These are phyloP conservation scores for Rhynchopsitta pachyrhyncha DNA, from an alignment of 2,113 vertebrate species.

Conservation along the genomic window DNA sequence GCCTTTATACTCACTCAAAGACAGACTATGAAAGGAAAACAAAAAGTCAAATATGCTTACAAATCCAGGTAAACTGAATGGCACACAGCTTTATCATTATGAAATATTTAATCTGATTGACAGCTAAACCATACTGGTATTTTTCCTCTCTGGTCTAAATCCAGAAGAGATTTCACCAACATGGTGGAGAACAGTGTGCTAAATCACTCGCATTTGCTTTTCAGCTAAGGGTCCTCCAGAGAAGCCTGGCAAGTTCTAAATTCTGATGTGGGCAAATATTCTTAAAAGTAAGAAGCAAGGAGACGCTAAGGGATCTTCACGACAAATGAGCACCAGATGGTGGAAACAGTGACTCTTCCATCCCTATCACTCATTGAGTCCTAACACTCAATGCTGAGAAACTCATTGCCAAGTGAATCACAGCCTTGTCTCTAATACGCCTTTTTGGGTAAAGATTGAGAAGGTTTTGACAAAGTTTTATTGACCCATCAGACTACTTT, in stretches of 20 bases:
- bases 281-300: neutral
- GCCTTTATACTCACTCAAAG: neutral
- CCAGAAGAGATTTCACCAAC: neutral
- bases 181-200: neutral
- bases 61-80: neutral
- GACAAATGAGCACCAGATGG: neutral
- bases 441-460: neutral
- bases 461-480: slow-evolving; percentile 2
- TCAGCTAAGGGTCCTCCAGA: neutral
- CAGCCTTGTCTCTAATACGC: neutral
- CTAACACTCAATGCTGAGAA: neutral
- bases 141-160: neutral
- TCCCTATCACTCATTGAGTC: neutral
- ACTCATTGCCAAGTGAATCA: neutral
- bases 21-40: accelerated
- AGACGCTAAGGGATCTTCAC: neutral
- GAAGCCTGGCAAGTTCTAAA: neutral
- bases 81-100: neutral
- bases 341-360: neutral
- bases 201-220: neutral
- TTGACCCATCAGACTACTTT: neutral
- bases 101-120: neutral
- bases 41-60: neutral
- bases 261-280: neutral
- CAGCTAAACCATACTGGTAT: neutral